A percentile compares a stretch with the other conserved stretches of the same genome.
Evolutionary conservation across 2,113 vertebrate species (phyloP).

Genomic region (Centropus unirufus): DNA sequence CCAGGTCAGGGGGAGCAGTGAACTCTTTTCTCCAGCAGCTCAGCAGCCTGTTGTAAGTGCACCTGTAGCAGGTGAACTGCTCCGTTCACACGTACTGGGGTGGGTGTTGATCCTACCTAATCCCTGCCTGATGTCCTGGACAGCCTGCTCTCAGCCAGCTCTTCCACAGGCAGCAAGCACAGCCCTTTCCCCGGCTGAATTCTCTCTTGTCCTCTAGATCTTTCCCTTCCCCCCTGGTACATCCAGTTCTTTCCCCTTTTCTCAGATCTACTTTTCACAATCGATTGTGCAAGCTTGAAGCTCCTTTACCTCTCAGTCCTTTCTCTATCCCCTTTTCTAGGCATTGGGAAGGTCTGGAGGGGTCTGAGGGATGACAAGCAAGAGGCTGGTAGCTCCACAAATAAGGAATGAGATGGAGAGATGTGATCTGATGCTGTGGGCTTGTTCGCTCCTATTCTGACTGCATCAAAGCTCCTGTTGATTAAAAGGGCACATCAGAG

Average conservation of each 20-base stretch:
- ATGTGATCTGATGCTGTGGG: background rate
- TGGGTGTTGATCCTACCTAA: background rate
- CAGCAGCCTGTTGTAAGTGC: background rate
- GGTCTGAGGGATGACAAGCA: background rate
- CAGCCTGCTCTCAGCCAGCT: background rate
- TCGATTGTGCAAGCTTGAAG: background rate
- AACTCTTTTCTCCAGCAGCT: background rate
- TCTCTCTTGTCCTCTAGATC: background rate
- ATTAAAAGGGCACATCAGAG: background rate
- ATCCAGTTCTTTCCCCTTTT: background rate
- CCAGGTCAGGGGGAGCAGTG: background rate
- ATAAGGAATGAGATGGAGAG: background rate
- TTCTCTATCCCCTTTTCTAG: background rate
- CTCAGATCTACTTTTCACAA: background rate
- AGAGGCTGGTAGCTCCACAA: background rate
- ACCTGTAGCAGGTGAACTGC: background rate
- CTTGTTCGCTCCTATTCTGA: background rate
- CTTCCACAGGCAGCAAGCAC: background rate
- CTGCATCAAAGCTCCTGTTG: background rate
- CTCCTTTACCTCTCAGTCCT: background rate
- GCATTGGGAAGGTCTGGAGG: background rate
- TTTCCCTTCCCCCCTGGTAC: background rate
- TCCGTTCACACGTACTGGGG: fast-evolving
- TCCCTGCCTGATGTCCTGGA: background rate
- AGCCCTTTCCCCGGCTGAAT: background rate